phyloP scores from a whole-genome alignment of 2,797 vertebrate genomes.

The Phoeniculus purpureus region DNA sequence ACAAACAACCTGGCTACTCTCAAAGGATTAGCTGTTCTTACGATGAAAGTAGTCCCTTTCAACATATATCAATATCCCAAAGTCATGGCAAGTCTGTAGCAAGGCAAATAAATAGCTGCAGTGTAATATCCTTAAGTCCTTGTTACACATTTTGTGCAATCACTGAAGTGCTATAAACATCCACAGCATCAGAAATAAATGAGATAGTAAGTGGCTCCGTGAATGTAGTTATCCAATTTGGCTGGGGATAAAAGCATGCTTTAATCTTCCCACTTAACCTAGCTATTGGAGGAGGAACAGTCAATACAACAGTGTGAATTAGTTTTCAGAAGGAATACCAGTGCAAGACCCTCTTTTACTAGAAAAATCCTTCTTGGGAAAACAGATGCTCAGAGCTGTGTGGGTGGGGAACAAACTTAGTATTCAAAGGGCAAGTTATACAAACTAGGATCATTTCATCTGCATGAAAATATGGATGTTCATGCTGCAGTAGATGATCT shows the following conservation, averaged over 20 bases:
- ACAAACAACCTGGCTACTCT: background rate
- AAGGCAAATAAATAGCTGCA: background rate
- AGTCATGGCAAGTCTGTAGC: background rate
- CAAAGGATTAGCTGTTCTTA: background rate
- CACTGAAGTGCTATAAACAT: background rate
- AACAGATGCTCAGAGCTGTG: background rate
- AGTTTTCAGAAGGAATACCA: background rate
- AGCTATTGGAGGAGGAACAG: background rate
- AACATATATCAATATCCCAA: constrained; percentile 21
- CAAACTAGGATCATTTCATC: background rate
- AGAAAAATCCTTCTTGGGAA: background rate
- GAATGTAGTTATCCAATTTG: background rate
- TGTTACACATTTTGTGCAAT: background rate
- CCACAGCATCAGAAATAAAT: background rate
- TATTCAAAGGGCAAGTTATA: background rate
- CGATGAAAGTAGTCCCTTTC: background rate
- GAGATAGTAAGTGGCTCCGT: background rate
- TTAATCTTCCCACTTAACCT: background rate
- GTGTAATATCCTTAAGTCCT: background rate
- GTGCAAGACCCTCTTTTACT: background rate
- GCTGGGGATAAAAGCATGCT: background rate
- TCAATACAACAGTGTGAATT: background rate
- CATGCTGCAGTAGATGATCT: background rate
- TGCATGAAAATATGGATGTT: background rate
- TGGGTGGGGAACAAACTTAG: background rate